Evolutionary conservation across 2,113 vertebrate species (phyloP), one percentile per base, ranked within the genome.

Genomic region (Myodes glareolus): DNA sequence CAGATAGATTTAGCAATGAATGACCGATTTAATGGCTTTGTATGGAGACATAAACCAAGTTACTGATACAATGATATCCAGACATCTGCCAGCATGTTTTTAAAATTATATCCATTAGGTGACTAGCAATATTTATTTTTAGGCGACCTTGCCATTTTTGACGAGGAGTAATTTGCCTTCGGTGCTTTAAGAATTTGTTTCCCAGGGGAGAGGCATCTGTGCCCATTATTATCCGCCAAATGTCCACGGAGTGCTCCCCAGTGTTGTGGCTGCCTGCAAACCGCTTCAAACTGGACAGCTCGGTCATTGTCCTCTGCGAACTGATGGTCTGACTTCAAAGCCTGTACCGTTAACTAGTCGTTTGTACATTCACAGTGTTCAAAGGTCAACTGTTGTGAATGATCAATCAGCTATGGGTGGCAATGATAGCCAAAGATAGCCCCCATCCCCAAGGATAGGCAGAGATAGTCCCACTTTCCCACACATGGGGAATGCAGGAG

Each of bases 111-210:
- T 78, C 63, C 68, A 73, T 77, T 88, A 80, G 68, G 61, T 52
- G 76, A 67, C 19, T 23, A 67, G 85, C 82, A 80, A 76, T 95
- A 45, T 23, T 67, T 91, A 45, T 65, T 65, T 63, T 76, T 31
- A 80, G 67, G 45, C 33, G 65, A 27, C 65, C 25, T 88, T 84
- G 47, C 68, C 7, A 50, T 33, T 92, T 65, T 95, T 88, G 58
- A 58, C 67, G 58, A 39, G 19, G 31, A 63, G 13, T 88, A 17
- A 7, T 90, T 94, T 86, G 19, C 77, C 31, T 95, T 96, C 47
- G 16, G 12, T 55, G 86, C 72, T 94, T 94, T 75, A 96, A 94
- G 81, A 92, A 82, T 75, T 92, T 82, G 36, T n/a, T 88, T 93
- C 81, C 91, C n/a, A 73, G 73, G 68, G 23, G 31, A 45, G 42